Evolutionary conservation across 2,113 vertebrate species (phyloP).

Genomic region (Gallinago media): DNA sequence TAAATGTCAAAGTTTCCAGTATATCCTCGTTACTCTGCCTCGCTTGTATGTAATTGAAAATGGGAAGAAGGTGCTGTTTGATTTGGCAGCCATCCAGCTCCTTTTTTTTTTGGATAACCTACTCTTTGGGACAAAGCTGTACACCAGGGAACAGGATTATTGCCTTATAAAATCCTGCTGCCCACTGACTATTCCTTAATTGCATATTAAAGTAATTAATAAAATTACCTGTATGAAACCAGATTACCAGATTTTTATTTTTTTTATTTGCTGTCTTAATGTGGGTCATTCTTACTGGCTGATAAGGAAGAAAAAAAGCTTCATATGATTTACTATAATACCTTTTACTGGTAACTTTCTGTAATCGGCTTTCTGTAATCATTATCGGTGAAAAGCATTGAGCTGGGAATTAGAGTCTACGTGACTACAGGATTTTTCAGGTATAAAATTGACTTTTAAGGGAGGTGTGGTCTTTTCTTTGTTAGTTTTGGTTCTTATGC

Average conservation of each 20-base stretch:
- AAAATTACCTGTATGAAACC: constrained; percentile 37
- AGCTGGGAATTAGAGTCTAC: not conserved
- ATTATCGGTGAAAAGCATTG: not conserved
- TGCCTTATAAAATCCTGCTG: constrained; percentile 46
- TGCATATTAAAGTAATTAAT: constrained; percentile 62
- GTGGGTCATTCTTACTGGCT: not conserved
- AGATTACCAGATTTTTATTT: constrained; percentile 4
- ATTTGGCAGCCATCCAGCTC: constrained; percentile 47
- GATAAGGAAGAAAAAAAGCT: not conserved
- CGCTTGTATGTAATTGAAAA: constrained; percentile 51
- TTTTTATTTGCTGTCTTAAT: not conserved
- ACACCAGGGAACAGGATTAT: constrained; percentile 33
- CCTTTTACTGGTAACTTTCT: not conserved
- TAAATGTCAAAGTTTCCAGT: constrained; percentile 70
- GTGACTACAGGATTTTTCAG: not conserved
- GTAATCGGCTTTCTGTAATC: not conserved
- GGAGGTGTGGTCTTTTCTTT: not conserved
- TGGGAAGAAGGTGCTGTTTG: constrained; percentile 58
- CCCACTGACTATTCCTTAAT: constrained; percentile 46
- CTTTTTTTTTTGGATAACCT: not conserved
- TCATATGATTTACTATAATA: not conserved
- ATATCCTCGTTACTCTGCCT: constrained; percentile 44
- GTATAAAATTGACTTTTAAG: not conserved
- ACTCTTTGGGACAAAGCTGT: constrained; percentile 32
- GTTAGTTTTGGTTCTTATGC: not conserved